phyloP scores from a whole-genome alignment of 2,113 vertebrate genomes.

The Glaucidium brasilianum region DNA sequence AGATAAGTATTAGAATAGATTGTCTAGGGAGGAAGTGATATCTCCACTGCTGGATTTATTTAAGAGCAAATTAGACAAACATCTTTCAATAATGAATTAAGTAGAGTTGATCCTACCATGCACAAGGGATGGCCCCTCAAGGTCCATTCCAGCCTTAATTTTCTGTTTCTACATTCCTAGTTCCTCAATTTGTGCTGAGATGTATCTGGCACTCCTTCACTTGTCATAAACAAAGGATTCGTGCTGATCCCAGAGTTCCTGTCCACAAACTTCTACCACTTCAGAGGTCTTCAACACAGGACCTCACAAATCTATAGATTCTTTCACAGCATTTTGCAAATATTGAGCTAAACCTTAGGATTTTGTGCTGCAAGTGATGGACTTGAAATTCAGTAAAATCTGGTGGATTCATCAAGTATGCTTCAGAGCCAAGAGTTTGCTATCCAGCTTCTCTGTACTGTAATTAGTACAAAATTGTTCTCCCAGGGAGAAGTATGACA shows the following conservation, averaged over 20 bases:
- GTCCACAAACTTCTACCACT: background rate
- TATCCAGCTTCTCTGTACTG: background rate
- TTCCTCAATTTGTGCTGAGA: background rate
- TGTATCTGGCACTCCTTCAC: background rate
- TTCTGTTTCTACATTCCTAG: background rate
- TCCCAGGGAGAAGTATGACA: background rate
- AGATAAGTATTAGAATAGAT: background rate
- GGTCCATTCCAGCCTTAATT: background rate
- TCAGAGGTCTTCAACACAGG: background rate
- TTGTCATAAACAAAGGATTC: slow-evolving; percentile 21
- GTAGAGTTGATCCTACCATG: background rate
- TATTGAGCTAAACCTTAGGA: background rate
- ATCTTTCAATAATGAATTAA: background rate
- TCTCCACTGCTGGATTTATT: background rate
- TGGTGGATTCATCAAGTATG: background rate
- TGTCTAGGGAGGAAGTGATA: background rate
- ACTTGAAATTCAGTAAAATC: background rate
- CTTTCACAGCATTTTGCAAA: background rate
- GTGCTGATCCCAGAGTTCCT: background rate
- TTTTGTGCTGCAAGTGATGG: background rate
- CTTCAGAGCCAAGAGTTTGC: background rate
- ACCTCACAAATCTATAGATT: background rate
- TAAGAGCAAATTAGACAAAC: background rate
- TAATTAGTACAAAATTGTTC: background rate
- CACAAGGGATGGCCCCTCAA: background rate